Evolutionary conservation across 2,797 vertebrate genomes (phyloP), one percentile per base, ranked within the genome.

Genomic region (Lycodopsis pacificus): DNA sequence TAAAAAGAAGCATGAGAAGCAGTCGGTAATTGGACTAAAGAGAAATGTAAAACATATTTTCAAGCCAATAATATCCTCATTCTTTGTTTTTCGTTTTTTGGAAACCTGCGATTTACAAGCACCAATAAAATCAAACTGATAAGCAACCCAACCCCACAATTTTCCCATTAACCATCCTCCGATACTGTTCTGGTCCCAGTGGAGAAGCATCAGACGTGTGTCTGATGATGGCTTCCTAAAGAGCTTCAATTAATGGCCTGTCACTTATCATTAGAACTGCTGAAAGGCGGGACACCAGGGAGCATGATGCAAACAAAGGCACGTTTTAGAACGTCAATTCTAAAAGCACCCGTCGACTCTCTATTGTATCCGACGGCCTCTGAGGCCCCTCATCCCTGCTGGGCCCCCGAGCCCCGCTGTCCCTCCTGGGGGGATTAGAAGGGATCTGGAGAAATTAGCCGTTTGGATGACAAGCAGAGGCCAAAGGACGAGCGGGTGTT

Each of bases 401-500:
- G 95, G 96, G 96, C 94, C 95, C 51, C 95, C 86, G 89, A 91
- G 95, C 93, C 95, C 95, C 88, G 93, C 96, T 94, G 90, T 91
- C 96, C 96, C 96, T 96, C 97, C 96, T 95, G 96, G 96, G 97
- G 19, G 97, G 96, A 97, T 97, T 95, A 92, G 71, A 79, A 54
- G 79, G 88, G 92, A 91, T 96, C 94, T 95, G 96, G 95, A 96
- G 96, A 97, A 98, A 97, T 96, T 95, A 96, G 88, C 91, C 86
- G 82, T 96, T 95, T 95, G 95, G 93, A 96, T 96, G 96, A 96
- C 96, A 95, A 97, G 97, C 95, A 95, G 96, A 96, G 96, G 96
- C 92, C 93, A 95, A 94, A 95, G 94, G 91, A 95, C 92, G 86
- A 93, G 97, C 97, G 94, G 95, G 96, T 96, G 97, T 96, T 97